Percentiles rank a stretch among this genome's conserved stretches.
phyloP scores from a whole-genome alignment of 2,797 vertebrate genomes.

The Enteromius viviparus region DNA sequence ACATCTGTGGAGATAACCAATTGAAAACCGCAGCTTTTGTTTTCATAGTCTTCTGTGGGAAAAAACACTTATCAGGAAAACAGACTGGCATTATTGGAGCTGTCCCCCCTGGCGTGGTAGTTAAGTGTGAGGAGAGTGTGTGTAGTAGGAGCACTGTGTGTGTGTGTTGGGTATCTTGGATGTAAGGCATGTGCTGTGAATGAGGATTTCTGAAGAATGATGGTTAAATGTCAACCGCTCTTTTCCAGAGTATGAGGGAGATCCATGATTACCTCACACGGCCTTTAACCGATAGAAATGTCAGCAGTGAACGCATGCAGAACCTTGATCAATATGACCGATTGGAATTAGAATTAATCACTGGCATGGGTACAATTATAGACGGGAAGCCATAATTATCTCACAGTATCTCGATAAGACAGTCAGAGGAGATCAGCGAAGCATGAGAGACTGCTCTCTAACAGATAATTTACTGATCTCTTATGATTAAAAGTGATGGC shows the following conservation, averaged over 20 bases:
- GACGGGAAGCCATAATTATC: constrained; percentile 24
- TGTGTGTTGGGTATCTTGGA: not conserved
- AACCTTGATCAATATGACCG: constrained; percentile 29
- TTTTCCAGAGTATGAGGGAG: constrained; percentile 33
- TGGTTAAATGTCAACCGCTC: constrained; percentile 44
- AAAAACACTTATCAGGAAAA: constrained; percentile 26
- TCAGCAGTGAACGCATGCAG: constrained; percentile 4
- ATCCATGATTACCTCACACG: constrained; percentile 17
- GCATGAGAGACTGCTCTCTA: not conserved
- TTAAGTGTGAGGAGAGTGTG: constrained; percentile 30
- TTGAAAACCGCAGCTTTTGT: constrained; percentile 26
- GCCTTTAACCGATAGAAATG: constrained; percentile 32
- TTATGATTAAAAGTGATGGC: constrained; percentile 17
- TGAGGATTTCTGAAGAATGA: constrained; percentile 33
- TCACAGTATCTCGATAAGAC: constrained; percentile 12
- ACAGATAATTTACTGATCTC: constrained; percentile 40
- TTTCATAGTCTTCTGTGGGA: constrained; percentile 1
- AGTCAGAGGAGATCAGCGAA: constrained; percentile 8
- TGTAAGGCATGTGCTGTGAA: constrained; percentile 24
- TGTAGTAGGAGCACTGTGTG: constrained; percentile 8
- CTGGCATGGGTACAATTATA: not conserved
- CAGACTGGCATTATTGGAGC: constrained; percentile 4
- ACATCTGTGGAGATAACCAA: not conserved
- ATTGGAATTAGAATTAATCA: constrained; percentile 28
- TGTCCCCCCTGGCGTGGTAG: constrained; percentile 9